Evolutionary conservation across 2,888 invertebrate species (phyloP).

Genomic region (Pammene fasciana): DNA sequence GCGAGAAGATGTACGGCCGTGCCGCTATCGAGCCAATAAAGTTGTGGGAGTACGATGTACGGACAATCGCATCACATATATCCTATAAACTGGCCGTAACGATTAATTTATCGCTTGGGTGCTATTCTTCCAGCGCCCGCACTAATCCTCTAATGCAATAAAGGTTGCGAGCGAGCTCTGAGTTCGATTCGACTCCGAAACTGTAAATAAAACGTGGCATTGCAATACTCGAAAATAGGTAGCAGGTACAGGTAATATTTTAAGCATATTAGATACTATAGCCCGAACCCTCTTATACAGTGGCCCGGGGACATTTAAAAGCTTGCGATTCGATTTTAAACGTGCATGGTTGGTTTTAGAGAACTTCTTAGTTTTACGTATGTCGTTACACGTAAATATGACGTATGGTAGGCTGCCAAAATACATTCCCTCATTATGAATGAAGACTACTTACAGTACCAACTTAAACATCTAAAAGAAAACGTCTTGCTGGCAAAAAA

Average conservation of each 20-base stretch:
- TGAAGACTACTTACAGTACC: no score
- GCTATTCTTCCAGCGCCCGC: conserved; percentile 25
- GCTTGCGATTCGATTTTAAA: no score
- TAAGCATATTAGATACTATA: no score
- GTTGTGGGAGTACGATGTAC: conserved; percentile 22
- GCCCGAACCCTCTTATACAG: no score
- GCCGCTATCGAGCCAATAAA: conserved; percentile 30
- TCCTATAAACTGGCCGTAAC: conserved; percentile 34
- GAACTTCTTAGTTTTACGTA: no score
- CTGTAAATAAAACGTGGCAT: neutral
- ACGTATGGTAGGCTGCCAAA: no score
- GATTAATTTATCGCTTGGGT: conserved; percentile 34
- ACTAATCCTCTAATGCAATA: conserved; percentile 40
- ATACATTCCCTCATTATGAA: no score
- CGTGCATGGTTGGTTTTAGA: no score
- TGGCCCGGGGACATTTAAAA: no score
- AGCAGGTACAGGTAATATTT: neutral
- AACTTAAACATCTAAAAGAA: no score
- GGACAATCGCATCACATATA: conserved; percentile 27
- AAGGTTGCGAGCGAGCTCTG: conserved; percentile 29
- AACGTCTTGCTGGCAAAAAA: no score
- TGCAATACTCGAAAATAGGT: neutral
- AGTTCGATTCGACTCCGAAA: conserved; percentile 16
- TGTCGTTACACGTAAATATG: no score
- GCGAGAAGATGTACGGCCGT: conserved; percentile 24